Evolutionary conservation across 2,797 vertebrate genomes (phyloP).

Genomic region (Molossus molossus): DNA sequence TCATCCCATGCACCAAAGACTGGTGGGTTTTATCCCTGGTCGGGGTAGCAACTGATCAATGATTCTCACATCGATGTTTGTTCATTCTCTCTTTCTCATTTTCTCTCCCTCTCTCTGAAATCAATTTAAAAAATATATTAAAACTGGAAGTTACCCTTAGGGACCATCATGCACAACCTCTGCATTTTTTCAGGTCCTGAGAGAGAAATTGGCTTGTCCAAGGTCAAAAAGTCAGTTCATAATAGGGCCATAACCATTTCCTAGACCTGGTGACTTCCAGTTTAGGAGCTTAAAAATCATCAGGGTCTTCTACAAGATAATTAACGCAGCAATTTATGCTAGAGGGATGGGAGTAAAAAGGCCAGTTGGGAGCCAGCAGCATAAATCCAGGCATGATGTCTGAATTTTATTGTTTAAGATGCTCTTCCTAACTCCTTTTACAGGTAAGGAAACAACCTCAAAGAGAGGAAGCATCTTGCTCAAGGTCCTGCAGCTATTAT

Average conservation of each 20-base stretch:
- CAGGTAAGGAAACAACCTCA: background rate
- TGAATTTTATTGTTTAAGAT: background rate
- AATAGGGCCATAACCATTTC: background rate
- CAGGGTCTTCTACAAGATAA: conserved; percentile 3
- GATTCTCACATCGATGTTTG: background rate
- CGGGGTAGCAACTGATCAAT: too few species aligned
- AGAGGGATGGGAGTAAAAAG: background rate
- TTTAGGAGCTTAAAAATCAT: background rate
- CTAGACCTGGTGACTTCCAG: background rate
- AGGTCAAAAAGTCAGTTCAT: background rate
- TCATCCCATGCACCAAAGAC: too few species aligned
- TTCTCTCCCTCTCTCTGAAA: background rate
- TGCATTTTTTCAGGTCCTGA: background rate
- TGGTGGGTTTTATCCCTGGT: too few species aligned
- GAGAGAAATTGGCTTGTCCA: background rate
- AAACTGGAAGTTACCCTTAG: conserved; percentile 32
- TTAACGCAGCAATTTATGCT: background rate
- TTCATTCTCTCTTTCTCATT: too few species aligned
- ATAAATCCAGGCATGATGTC: background rate
- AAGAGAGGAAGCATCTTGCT: background rate
- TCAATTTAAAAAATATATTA: background rate
- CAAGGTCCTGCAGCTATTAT: background rate
- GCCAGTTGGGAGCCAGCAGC: background rate
- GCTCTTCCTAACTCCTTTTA: background rate
- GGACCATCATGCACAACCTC: conserved; percentile 52